Base-by-base conservation (phyloP, 1,140 invertebrate species). In the Aphaenogaster rudis region DNA sequence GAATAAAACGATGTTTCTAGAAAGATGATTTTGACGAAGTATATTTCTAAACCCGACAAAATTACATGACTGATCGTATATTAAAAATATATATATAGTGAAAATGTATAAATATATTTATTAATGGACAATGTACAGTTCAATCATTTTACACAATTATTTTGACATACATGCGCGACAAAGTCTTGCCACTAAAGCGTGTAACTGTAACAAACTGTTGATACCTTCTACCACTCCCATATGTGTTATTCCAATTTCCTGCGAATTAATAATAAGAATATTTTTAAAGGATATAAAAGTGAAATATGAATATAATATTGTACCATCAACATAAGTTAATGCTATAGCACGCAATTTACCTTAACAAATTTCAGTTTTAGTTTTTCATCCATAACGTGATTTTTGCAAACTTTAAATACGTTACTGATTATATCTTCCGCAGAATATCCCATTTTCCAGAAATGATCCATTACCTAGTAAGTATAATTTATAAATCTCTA, bases 401-500 rank as follows among this genome's bases (percentile, higher is more conserved):
- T 98, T 96, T 99, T 99, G 94, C 97, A 97, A 13, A 99, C 98
- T 91, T 98, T 97, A 94, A 99, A 99, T 69, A 99, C 97, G 95
- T 99, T 99, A 78, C 97, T 97, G 88, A 99, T 98, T 63, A 99
- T 98, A 96, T 99, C 99, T 95, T 99, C 99, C 1, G 98, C 96
- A 1, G 99, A 98, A 95, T 99, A 99, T 1, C 99, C 99, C 77
- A 99, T 96, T 93, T 97, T 97, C 97, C 98, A 99, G 33, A 99
- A 96, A 94, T 99, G 97, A 15, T 97, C 96, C 92, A 99, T 96
- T 48, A 99, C 97, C 96, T 97, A 90, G 74, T 52, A 78, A 71
- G 13, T 76, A 50, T 64, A 21, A 77, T 80, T n/a, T 33, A 48
- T 21, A 80, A 67, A 71, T 80, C 9, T 52, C 9, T 52, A 61